Conservation (phyloP, 92 coral and sea anemone species). For the Palythoa caribaeorum region DNA sequence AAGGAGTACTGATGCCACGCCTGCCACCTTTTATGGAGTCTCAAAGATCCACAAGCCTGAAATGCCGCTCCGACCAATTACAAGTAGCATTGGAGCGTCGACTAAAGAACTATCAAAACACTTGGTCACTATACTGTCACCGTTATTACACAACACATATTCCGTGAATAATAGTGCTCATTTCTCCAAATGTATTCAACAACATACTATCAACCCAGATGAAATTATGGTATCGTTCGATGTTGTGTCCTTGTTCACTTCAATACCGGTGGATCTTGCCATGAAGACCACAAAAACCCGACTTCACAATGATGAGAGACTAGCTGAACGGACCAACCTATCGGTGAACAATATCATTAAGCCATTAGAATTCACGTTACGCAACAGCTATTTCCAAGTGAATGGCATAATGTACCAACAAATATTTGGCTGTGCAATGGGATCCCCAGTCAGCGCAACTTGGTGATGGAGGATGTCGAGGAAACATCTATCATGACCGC, state of each 20-base stretch:
- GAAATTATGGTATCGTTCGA: slow-evolving; percentile 66
- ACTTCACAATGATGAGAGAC: not conserved
- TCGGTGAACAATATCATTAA: too few relatives aligned
- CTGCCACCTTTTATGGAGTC: slow-evolving; percentile 51
- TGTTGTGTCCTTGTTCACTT: slow-evolving; percentile 59
- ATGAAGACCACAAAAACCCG: slow-evolving; percentile 17
- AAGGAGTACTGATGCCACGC: slow-evolving; percentile 39
- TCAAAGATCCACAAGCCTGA: slow-evolving; percentile 45
- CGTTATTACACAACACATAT: slow-evolving; percentile 35
- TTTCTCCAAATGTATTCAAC: slow-evolving; percentile 18
- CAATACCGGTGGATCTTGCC: slow-evolving; percentile 46
- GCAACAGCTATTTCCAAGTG: too few relatives aligned
- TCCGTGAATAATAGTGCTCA: slow-evolving; percentile 36
- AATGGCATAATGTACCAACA: too few relatives aligned
- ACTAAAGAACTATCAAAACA: not conserved
- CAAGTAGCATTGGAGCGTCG: slow-evolving; percentile 38
- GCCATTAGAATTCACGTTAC: too few relatives aligned
- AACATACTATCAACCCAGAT: slow-evolving; percentile 19
- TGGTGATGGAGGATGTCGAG: too few relatives aligned
- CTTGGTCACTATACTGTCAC: slow-evolving; percentile 35
- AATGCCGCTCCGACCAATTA: slow-evolving; percentile 51
- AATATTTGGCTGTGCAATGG: too few relatives aligned
- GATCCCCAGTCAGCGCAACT: too few relatives aligned
- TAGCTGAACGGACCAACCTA: too few relatives aligned
- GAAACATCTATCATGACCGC: too few relatives aligned